Percentiles rank a stretch among this genome's conserved stretches.
These are phyloP conservation scores for Lepus townsendii DNA, from an alignment of 2,797 vertebrate species.

Conservation along the genomic window DNA sequence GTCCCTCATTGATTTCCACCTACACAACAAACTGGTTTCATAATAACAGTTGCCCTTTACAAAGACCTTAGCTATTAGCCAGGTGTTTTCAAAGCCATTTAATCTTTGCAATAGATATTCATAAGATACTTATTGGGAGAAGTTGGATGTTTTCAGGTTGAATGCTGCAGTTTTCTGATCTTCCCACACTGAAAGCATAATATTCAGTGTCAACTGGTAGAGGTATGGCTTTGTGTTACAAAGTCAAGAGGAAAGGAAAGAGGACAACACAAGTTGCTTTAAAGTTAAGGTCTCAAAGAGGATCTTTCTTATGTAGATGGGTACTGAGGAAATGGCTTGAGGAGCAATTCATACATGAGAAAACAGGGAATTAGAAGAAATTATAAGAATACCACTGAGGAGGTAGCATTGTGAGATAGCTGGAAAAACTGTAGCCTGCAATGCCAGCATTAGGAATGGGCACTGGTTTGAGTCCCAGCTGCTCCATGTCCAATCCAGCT, in stretches of 20 bases:
- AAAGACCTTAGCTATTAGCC: background rate
- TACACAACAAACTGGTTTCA: background rate
- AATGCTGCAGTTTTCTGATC: background rate
- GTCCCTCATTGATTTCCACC: background rate
- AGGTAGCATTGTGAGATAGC: no score
- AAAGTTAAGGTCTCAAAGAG: background rate
- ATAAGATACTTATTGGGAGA: background rate
- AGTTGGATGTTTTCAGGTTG: background rate
- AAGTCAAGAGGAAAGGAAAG: background rate
- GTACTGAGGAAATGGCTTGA: background rate
- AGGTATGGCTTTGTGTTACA: background rate
- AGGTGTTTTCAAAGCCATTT: slow-evolving; percentile 36
- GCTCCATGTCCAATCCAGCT: no score
- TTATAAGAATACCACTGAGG: background rate
- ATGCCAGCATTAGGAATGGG: no score
- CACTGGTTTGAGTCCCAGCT: no score
- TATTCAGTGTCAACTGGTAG: background rate
- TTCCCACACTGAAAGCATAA: background rate
- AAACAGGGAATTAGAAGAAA: background rate
- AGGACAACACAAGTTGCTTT: background rate
- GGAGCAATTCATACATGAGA: background rate
- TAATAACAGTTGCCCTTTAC: background rate
- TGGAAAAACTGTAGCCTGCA: no score
- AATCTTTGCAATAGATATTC: slow-evolving; percentile 19
- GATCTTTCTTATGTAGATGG: background rate